phyloP scores from a whole-genome alignment of 35 echinoderm and acorn worm genomes.

The Hemicentrotus pulcherrimus region DNA sequence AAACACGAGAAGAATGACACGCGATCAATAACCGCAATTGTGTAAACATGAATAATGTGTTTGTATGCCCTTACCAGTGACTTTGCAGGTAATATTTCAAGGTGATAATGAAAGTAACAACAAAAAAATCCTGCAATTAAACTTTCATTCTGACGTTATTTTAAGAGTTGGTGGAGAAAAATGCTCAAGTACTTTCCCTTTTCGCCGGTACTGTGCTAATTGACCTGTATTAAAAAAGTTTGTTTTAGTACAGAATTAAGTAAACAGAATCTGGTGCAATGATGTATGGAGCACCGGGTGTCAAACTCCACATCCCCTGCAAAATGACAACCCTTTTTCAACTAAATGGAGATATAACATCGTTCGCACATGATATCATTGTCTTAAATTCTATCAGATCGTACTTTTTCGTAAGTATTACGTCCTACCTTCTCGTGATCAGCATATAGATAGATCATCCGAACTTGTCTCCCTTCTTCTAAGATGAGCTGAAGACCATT shows the following conservation, averaged over 20 bases:
- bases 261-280: too few relatives aligned
- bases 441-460: constrained; percentile 91
- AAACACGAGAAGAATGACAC: neutral
- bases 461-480: constrained; percentile 57
- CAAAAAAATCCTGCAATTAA: neutral
- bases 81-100: neutral
- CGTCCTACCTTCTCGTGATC: constrained; percentile 75
- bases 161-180: neutral
- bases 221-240: too few relatives aligned
- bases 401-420: too few relatives aligned
- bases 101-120: neutral
- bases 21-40: neutral
- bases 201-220: neutral
- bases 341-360: too few relatives aligned
- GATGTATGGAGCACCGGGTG: too few relatives aligned
- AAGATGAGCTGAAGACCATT: constrained; percentile 90
- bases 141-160: neutral
- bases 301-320: too few relatives aligned
- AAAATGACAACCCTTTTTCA: too few relatives aligned
- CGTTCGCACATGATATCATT: too few relatives aligned
- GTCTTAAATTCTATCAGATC: too few relatives aligned
- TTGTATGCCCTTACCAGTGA: neutral
- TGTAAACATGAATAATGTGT: too few relatives aligned
- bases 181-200: neutral
- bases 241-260: too few relatives aligned